Base-by-base conservation (phyloP, 2,888 invertebrate species). In the Nomada lathburiana region DNA sequence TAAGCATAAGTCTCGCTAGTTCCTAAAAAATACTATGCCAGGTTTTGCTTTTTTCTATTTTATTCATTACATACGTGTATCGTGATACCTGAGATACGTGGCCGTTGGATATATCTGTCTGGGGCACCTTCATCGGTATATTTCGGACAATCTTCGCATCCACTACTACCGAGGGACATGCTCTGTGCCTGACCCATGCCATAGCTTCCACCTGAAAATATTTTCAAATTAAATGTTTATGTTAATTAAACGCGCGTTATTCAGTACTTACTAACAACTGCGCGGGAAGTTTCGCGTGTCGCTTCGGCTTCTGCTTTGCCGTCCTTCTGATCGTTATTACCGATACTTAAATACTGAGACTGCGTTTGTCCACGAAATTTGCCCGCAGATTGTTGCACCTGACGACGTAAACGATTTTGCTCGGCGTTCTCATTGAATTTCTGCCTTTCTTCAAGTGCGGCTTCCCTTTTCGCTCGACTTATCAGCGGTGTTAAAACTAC, bases 111-210 rank as follows among this genome's bases (percentile, higher is more conserved):
- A 26, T 73, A 78, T 73, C 73, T 78, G 26, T 75, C 85, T 18
- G 84, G 85, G 23, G 62, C 26, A 53, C 16, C 55, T 44, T 72
- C 80, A 18, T 18, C 76, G 11, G 62, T 36, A 53, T 94, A 93
- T 64, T 94, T 95, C 59, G 94, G 94, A 92, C 97, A 97, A 64
- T 96, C 96, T n/a, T 96, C 96, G 88, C 97, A 97, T 80, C 95
- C 95, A 0, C 95, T 95, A 67, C 96, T 95, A 69, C 96, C 96
- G 79, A 96, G 95, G 67, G 97, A 97, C 94, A 98, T 98, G 94
- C 97, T 97, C 94, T 98, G 98, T 0, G 98, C 98, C 94, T 97
- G 97, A 0, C 98, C 98, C 97, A 98, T 97, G 74, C 98, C 98
- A 91, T 96, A 96, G 83, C 95, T 96, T 63, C 97, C 97, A 94